Evolutionary conservation across 2,888 invertebrate genomes (phyloP).

Genomic region (Emmelina monodactyla): DNA sequence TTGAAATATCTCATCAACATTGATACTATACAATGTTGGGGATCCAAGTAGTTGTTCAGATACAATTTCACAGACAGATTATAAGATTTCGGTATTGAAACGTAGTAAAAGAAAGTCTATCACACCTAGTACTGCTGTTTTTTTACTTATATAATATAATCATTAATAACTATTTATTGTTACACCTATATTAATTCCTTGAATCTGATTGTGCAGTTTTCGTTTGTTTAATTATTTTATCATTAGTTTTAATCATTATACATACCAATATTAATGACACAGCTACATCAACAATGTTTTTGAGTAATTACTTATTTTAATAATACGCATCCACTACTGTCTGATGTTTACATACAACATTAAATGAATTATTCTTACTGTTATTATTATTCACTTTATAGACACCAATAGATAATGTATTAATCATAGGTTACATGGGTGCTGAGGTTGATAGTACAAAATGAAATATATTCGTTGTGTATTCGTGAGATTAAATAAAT

Average conservation of each 20-base stretch:
- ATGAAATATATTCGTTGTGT: slow-evolving; percentile 47
- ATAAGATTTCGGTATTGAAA: neutral
- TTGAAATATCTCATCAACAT: no score
- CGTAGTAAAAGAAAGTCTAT: slow-evolving; percentile 13
- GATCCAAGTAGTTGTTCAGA: no score
- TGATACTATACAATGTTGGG: no score
- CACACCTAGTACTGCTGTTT: slow-evolving; percentile 27
- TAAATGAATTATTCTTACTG: slow-evolving; percentile 27
- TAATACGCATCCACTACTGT: slow-evolving; percentile 36
- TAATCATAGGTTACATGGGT: slow-evolving; percentile 32
- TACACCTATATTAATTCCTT: slow-evolving; percentile 53
- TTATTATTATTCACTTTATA: slow-evolving; percentile 35
- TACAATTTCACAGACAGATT: no score
- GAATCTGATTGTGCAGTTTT: slow-evolving; percentile 59
- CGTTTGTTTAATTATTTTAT: slow-evolving; percentile 38
- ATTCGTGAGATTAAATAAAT: slow-evolving; percentile 23
- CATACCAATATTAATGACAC: slow-evolving; percentile 40
- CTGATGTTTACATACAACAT: slow-evolving; percentile 33
- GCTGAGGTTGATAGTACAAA: slow-evolving; percentile 24
- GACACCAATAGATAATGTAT: slow-evolving; percentile 51
- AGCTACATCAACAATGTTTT: slow-evolving; percentile 49
- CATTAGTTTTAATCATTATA: slow-evolving; percentile 27
- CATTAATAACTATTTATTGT: slow-evolving; percentile 38
- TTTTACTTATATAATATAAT: slow-evolving; percentile 15
- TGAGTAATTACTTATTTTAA: slow-evolving; percentile 23